These are phyloP conservation scores for Tenebrio molitor DNA, from an alignment of 1,140 invertebrate species.

Conservation along the genomic window DNA sequence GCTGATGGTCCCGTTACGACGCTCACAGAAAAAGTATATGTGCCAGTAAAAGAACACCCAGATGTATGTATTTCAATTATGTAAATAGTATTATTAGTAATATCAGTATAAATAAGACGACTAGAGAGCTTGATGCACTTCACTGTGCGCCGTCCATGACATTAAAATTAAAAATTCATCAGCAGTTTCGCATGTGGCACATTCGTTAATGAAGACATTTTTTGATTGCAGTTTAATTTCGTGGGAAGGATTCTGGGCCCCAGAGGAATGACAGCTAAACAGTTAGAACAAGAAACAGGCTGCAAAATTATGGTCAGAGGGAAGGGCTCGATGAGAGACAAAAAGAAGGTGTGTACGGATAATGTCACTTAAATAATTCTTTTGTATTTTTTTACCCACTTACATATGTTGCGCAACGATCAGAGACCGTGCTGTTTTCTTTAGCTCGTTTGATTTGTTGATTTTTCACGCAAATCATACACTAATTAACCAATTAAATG, in stretches of 20 bases:
- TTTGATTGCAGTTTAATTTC: conserved; percentile 97
- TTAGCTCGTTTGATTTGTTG: conserved; percentile 7
- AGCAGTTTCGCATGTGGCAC: no score
- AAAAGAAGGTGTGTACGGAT: conserved; percentile 91
- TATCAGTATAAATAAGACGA: no score
- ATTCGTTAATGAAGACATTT: no score
- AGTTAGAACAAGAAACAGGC: conserved; percentile 99
- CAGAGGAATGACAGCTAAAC: conserved; percentile 99
- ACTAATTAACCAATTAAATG: conserved; percentile 6
- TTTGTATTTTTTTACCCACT: conserved; percentile 44
- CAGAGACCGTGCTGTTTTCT: conserved; percentile 10
- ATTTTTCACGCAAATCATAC: conserved; percentile 26
- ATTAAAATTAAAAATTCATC: no score
- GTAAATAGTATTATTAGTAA: no score
- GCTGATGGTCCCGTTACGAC: conserved; percentile 91
- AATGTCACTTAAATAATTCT: conserved; percentile 51
- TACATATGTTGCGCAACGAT: conserved; percentile 17
- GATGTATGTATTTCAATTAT: conserved; percentile 92
- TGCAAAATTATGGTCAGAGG: conserved; percentile 99
- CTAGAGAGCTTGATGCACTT: no score
- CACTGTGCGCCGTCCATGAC: no score
- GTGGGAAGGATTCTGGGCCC: conserved; percentile 99
- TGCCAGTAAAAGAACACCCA: conserved; percentile 99
- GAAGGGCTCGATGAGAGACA: conserved; percentile 99
- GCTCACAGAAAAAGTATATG: conserved; percentile 99